Conservation (phyloP, 1,140 invertebrate genomes). For the Formica exsecta region DNA sequence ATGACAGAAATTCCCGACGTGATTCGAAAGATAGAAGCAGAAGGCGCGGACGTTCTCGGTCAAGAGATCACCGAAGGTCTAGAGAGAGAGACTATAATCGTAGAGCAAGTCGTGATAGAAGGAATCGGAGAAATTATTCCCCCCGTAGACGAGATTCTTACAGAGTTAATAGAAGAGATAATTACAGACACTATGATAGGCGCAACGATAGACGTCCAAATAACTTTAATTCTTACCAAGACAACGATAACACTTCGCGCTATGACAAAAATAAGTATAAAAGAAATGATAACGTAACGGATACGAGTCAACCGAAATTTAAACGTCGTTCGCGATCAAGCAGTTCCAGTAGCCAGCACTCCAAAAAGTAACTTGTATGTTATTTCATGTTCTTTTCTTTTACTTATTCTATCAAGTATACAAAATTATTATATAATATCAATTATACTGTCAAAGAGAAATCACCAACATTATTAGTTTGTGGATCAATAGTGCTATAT, state of each 20-base stretch:
- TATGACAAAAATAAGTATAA: constrained; percentile 67
- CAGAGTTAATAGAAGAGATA: constrained; percentile 75
- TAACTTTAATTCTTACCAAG: constrained; percentile 73
- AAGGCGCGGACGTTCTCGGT: constrained; percentile 77
- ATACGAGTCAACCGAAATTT: constrained; percentile 78
- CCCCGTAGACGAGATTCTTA: constrained; percentile 76
- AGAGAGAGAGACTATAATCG: constrained; percentile 75
- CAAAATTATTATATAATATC: not conserved
- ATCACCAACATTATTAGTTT: constrained; percentile 40
- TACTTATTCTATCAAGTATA: not conserved
- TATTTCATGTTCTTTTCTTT: constrained; percentile 2
- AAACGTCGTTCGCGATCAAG: constrained; percentile 81
- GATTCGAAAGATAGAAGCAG: constrained; percentile 78
- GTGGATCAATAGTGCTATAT: not conserved
- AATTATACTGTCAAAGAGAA: constrained; percentile 1
- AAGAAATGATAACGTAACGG: constrained; percentile 60
- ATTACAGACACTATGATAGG: constrained; percentile 73
- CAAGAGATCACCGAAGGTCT: constrained; percentile 79
- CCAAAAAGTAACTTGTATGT: constrained; percentile 75
- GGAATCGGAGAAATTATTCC: constrained; percentile 78
- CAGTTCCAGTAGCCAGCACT: constrained; percentile 80
- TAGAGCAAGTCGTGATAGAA: constrained; percentile 78
- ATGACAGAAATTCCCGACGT: constrained; percentile 72
- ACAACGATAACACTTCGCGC: constrained; percentile 65
- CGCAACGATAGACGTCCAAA: constrained; percentile 72